Conservation (phyloP, 2,888 invertebrate genomes). For the Oasisia sp. region DNA sequence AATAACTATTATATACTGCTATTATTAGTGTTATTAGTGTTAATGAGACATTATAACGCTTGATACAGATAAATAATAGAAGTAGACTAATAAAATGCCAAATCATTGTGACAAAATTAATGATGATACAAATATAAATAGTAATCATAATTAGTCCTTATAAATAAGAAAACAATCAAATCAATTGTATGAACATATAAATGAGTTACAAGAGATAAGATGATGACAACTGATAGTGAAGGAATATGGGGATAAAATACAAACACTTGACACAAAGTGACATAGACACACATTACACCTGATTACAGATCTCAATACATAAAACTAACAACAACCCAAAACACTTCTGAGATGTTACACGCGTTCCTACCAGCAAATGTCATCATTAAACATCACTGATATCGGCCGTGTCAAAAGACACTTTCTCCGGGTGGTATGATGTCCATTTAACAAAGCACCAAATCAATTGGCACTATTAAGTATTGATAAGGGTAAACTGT, state of each 20-base stretch:
- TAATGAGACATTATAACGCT: no score
- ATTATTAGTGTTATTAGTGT: no score
- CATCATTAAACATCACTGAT: not conserved
- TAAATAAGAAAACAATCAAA: not conserved
- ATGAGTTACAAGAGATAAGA: no score
- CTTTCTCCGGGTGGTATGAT: not conserved
- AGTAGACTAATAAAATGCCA: not conserved
- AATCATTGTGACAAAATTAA: not conserved
- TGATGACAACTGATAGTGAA: not conserved
- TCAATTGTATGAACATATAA: no score
- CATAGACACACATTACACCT: not conserved
- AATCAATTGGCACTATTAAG: not conserved
- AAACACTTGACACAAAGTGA: not conserved
- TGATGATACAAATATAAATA: not conserved
- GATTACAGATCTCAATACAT: not conserved
- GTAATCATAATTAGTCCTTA: not conserved
- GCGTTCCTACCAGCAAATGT: not conserved
- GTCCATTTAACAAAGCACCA: not conserved
- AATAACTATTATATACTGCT: not conserved
- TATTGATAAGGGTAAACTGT: not conserved
- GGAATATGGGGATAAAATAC: not conserved
- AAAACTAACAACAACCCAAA: not conserved
- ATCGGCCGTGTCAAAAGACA: not conserved
- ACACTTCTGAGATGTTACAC: not conserved
- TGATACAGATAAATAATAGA: no score